Evolutionary conservation across 2,888 invertebrate genomes (phyloP).

Genomic region (Nymphalis polychloros): DNA sequence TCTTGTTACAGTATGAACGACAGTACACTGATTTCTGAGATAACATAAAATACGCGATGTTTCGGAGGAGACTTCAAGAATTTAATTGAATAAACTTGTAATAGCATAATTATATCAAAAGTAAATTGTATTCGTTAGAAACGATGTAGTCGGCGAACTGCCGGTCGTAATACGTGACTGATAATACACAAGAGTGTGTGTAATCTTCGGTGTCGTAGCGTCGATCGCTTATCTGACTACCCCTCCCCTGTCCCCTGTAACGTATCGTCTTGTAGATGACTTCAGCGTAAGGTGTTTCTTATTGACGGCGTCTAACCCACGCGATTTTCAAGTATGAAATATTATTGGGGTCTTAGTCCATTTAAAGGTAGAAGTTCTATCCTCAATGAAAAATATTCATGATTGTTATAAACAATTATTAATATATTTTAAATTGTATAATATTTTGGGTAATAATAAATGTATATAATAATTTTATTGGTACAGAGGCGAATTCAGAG

Average conservation of each 20-base stretch:
- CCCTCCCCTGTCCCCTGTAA: background rate
- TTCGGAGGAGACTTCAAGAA: no score
- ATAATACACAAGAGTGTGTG: background rate
- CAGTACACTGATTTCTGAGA: no score
- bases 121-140: background rate
- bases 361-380: no score
- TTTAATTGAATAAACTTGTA: background rate
- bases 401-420: no score
- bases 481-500: background rate
- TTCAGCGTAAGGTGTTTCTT: background rate
- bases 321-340: background rate
- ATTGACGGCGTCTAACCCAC: background rate
- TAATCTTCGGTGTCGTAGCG: background rate
- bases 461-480: background rate
- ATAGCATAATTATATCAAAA: background rate
- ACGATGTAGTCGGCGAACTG: background rate
- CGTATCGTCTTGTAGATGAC: background rate
- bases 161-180: background rate
- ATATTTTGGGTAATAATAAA: no score
- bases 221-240: background rate
- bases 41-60: no score
- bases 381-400: no score
- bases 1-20: no score
- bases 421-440: no score
- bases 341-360: background rate